Percentiles rank a stretch among this genome's conserved stretches.
phyloP scores from a whole-genome alignment of 2,797 vertebrate genomes.

The Meda fulgida region DNA sequence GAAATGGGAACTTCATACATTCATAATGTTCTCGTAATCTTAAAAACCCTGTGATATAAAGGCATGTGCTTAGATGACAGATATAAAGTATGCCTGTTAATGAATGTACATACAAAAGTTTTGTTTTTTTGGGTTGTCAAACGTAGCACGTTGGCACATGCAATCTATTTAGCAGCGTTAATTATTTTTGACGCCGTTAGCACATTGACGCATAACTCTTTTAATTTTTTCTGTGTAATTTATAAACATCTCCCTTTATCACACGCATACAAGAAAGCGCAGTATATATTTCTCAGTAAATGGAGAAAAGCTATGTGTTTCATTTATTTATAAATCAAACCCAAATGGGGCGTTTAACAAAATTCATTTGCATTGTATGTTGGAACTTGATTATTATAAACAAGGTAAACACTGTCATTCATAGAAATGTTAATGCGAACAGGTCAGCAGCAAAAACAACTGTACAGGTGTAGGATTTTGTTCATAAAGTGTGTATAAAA shows the following conservation, averaged over 20 bases:
- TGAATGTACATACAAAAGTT: neutral
- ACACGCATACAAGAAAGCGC: neutral
- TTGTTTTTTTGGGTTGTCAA: fast-evolving
- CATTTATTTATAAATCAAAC: neutral
- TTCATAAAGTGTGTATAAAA: neutral
- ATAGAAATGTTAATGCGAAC: neutral
- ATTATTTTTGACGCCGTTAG: neutral
- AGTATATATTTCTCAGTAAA: neutral
- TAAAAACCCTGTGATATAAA: neutral
- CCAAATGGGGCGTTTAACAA: neutral
- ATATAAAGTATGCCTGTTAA: neutral
- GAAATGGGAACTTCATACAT: neutral
- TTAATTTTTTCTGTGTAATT: neutral
- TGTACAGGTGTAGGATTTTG: neutral
- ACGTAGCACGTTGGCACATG: neutral
- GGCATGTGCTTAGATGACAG: neutral
- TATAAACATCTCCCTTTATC: too few relatives aligned
- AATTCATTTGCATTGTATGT: neutral
- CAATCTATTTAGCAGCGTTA: neutral
- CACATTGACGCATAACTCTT: neutral
- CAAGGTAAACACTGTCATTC: neutral
- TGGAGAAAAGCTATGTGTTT: neutral
- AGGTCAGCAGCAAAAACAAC: neutral
- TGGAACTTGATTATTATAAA: neutral
- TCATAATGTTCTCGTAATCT: neutral